Conservation (phyloP, 2,888 invertebrate genomes). For the Notodonta dromedarius region DNA sequence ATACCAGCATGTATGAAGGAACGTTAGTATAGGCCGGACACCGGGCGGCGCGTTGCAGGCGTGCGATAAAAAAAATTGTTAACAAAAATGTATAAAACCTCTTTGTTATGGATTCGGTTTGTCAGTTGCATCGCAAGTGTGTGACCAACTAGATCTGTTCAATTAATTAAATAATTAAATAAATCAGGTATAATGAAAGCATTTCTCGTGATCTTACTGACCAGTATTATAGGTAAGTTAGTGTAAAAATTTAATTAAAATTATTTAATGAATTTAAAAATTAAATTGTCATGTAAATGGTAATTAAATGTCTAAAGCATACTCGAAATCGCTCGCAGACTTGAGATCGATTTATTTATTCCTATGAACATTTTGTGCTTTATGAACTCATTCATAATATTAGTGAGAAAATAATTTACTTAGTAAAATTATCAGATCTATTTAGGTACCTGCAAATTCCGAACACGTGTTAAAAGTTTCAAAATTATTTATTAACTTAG, state of each 20-base stretch:
- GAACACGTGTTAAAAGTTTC: no score
- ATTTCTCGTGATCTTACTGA: conserved; percentile 48
- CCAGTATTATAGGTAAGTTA: conserved; percentile 58
- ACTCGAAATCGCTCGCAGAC: no score
- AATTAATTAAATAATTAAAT: conserved; percentile 18
- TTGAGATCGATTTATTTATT: no score
- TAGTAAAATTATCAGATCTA: no score
- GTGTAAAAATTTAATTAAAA: conserved; percentile 18
- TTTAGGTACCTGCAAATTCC: no score
- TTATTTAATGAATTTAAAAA: no score
- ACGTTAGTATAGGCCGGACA: conserved; percentile 39
- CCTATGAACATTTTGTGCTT: no score
- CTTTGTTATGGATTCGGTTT: conserved; percentile 29
- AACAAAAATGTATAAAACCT: conserved; percentile 65
- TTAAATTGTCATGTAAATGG: no score
- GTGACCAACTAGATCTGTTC: conserved; percentile 43
- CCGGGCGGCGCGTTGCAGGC: conserved; percentile 33
- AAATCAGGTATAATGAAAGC: conserved; percentile 43
- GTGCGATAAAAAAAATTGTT: conserved; percentile 43
- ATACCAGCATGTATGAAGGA: conserved; percentile 31
- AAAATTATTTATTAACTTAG: no score
- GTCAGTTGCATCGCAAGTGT: conserved; percentile 51
- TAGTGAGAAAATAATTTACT: no score
- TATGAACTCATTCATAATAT: no score
- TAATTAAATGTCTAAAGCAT: no score